Evolutionary conservation across 2,113 vertebrate genomes (phyloP), one percentile per base, ranked within the genome.

Genomic region (Montifringilla adamsi): DNA sequence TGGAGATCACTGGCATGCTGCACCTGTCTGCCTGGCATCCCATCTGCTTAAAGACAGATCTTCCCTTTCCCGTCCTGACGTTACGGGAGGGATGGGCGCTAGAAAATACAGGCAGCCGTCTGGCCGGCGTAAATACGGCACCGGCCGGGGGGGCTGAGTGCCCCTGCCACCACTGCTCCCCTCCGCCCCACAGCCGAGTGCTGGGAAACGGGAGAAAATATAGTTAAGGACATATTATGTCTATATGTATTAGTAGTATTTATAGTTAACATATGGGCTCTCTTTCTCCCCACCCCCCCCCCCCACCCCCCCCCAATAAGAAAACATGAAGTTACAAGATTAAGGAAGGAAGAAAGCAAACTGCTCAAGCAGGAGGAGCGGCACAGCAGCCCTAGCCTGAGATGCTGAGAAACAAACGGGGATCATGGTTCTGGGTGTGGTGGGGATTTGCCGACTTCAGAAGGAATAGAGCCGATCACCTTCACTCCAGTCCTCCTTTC

Each of bases 141-240:
- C 22, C 11, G 15, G 52, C 11, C 41, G 27, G 22, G 0, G 26
- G 6, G 91, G 41, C 62, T 15, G 24, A 5, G 49, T 26, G 76
- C 44, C 56, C 22, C 69, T 13, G 70, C 8, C 44, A 16, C 15
- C 90, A 1, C 59, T 8, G 75, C 43, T 69, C 18, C 23, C 31
- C 46, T 16, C 64, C 13, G 1, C 72, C 23, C 23, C 39, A 15
- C 52, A 28, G 22, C 59, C 6, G 10, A 4, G 35, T 2, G 47
- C 68, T 10, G 26, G 33, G 50, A 64, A n/a, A 66, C 15, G 19
- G 26, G 8, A 62, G 15, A 31, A 76, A 50, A 59, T 4, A 23
- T 0, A 56, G 13, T 5, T 11, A 55, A 33, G 9, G 14, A 11
- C 18, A 6, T 7, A 6, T 6, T 24, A 33, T 17, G 35, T 28